Evolutionary conservation across 2,113 vertebrate genomes (phyloP), one percentile per base, ranked within the genome.

Genomic region (Scopus umbretta): DNA sequence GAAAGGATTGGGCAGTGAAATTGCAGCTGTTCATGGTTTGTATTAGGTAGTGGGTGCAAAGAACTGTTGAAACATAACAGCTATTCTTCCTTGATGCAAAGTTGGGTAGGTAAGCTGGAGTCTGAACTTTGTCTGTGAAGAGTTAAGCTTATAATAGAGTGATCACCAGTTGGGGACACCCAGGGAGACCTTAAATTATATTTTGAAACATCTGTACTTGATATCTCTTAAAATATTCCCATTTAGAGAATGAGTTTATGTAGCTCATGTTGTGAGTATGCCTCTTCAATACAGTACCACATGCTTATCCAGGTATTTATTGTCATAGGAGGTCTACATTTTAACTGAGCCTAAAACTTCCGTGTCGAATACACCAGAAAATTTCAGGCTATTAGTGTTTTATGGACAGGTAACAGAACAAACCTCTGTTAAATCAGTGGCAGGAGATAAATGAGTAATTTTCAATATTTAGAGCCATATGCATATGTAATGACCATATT

Each of bases 11-110:
- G 97, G 97, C 98, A 98, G 98, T 97, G 98, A 98, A 99, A 98
- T 98, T 98, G 98, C 98, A 99, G 98, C 98, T 98, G 98, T 98
- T 98, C 94, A 55, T 94, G 80, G 93, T 97, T 98, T 96, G 70
- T 89, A 92, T 94, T 96, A 98, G 96, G 97, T 97, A 97, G 91
- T 95, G 97, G 95, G 94, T 96, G 88, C 94, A 96, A 98, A 98
- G 98, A 99, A 96, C 98, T 98, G 98, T 98, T 98, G 98, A 98
- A 98, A 98, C 32, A 93, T 98, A 98, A 98, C 98, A 98, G 98
- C 98, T 98, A 97, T 96, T 98, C 98, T 98, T 98, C 98, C 98
- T 98, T 98, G 97, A 99, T 98, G 96, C 97, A 98, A 98, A 98
- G 98, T 98, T 98, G 97, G 97, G 97, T 98, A 98, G 97, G 97